phyloP scores from a whole-genome alignment of 2,888 invertebrate genomes.

The Standfussiana lucernea region DNA sequence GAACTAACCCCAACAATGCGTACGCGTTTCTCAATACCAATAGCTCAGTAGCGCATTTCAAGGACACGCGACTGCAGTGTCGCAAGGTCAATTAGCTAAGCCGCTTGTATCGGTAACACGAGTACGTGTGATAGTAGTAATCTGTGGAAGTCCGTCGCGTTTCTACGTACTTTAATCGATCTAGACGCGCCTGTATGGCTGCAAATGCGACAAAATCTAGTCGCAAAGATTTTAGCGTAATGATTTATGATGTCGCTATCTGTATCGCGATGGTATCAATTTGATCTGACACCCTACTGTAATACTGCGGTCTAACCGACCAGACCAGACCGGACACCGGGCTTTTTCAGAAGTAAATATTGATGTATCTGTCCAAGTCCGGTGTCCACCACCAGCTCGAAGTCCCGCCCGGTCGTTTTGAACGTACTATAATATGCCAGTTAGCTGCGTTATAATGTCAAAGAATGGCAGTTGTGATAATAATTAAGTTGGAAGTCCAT shows the following conservation, averaged over 20 bases:
- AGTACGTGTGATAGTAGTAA: conserved; percentile 32
- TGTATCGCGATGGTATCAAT: not conserved
- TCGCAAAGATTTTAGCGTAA: conserved; percentile 9
- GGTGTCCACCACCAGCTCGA: not conserved
- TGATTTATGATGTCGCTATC: not conserved
- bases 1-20: not conserved
- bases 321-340: not conserved
- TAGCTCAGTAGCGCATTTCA: conserved; percentile 39
- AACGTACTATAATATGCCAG: not conserved
- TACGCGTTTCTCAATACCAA: not conserved
- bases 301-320: not conserved
- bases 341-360: not conserved
- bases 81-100: conserved; percentile 57
- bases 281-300: not conserved
- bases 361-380: not conserved
- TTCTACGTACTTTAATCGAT: conserved; percentile 37
- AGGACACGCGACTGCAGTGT: conserved; percentile 60
- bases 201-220: conserved; percentile 26
- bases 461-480: not conserved
- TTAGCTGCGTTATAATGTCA: not conserved
- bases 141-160: conserved; percentile 32
- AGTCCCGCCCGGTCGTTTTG: not conserved
- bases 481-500: not conserved
- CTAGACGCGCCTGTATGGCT: conserved; percentile 19
- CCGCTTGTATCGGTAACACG: conserved; percentile 11